Evolutionary conservation across 2,797 vertebrate species (phyloP), one percentile per base, ranked within the genome.

Genomic region (Melanogrammus aeglefinus): DNA sequence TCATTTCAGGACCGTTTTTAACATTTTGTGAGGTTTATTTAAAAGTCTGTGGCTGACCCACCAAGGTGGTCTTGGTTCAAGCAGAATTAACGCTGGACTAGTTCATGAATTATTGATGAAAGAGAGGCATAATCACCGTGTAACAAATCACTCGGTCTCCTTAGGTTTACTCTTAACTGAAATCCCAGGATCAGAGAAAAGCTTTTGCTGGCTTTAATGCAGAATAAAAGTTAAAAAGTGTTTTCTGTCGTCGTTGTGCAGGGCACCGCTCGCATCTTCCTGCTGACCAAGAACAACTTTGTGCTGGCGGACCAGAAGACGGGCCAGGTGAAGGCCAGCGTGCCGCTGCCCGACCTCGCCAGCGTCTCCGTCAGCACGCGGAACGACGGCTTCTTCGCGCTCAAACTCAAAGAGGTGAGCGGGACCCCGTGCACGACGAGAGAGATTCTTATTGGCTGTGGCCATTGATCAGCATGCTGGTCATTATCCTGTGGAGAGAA

Each of bases 281-380:
- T 99, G 79, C 88, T 99, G 86, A 99, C 97, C 33, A 98, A 98
- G 89, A 98, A 94, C 79, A 97, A 94, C 0, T 93, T 99, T 29
- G 92, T 99, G 70, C 95, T 99, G 84, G 98, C 97, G 4, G 98
- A 99, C 91, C 97, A 97, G 86, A 99, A 99, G 89, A 97, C 97
- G 0, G 97, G 97, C n/a, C 96, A 97, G 82, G 95, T 99, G 87
- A 99, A 99, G 89, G 95, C 95, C 70, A 97, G 96, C 76, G 95
- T 99, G 69, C 96, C 97, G 0, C 91, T 99, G 85, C 94, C 92
- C 1, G 98, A 99, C 80, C 94, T 99, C 77, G 94, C 92, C 73
- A 98, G 97, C 39, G 95, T 99, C 69, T 99, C 97, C 0, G 97
- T 98, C 93, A 99, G 98, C 93, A 97, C 96, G 1, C 97, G 97